phyloP scores from a whole-genome alignment of 1,140 invertebrate genomes.

The Bombus affinis region DNA sequence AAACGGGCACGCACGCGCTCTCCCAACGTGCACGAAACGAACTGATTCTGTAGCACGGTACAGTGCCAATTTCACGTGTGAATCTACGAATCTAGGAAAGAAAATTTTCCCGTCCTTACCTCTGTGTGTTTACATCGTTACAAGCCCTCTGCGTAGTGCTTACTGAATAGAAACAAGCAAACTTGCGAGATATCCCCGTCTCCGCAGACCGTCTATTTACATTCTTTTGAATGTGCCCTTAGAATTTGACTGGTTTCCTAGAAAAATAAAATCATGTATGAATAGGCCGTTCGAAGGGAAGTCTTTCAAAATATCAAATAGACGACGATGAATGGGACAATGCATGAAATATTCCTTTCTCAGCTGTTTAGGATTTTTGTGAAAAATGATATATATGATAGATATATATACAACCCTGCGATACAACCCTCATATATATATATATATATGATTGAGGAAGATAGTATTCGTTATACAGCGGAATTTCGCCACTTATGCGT shows the following conservation, averaged over 20 bases:
- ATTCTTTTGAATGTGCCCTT: not conserved
- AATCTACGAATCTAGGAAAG: not conserved
- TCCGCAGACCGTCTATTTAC: not conserved
- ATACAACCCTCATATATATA: too few species aligned
- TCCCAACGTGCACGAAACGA: constrained; percentile 11
- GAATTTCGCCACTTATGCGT: too few species aligned
- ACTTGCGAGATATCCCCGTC: not conserved
- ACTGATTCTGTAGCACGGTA: not conserved
- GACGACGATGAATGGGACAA: not conserved
- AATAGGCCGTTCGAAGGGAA: not conserved
- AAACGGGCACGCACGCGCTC: constrained; percentile 55
- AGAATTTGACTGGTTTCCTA: not conserved
- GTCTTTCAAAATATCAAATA: not conserved
- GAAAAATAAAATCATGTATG: not conserved
- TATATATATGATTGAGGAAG: too few species aligned
- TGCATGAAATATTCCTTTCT: not conserved
- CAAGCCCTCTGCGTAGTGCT: not conserved
- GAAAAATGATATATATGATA: not conserved
- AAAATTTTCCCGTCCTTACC: not conserved
- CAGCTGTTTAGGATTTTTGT: too few species aligned
- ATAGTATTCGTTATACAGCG: not conserved
- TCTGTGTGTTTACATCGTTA: not conserved
- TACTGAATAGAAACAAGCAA: not conserved
- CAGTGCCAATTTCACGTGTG: not conserved
- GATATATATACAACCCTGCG: too few species aligned